These are phyloP conservation scores for Macquaria australasica DNA, from an alignment of 2,113 vertebrate genomes.

Conservation along the genomic window DNA sequence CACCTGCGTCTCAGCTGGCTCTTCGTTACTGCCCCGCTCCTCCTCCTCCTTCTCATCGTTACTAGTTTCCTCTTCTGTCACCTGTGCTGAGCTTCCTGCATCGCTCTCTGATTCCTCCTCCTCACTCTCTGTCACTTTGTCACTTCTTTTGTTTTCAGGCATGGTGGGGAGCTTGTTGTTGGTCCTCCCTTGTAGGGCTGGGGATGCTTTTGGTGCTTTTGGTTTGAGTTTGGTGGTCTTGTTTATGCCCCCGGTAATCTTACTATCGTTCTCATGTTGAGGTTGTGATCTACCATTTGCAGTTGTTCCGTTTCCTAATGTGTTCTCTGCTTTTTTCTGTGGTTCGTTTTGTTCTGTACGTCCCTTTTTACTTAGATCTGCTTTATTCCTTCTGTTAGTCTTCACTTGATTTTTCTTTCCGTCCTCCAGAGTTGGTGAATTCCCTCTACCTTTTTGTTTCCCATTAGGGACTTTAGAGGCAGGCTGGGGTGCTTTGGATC, in stretches of 20 bases:
- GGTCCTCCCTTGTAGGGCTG: slow-evolving; percentile 10
- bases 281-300: neutral
- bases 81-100: slow-evolving; percentile 55
- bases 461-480: slow-evolving; percentile 16
- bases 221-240: slow-evolving; percentile 58
- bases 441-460: slow-evolving; percentile 46
- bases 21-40: slow-evolving; percentile 51
- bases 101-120: slow-evolving; percentile 57
- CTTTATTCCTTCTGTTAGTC: slow-evolving; percentile 30
- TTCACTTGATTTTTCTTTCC: slow-evolving; percentile 38
- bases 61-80: slow-evolving; percentile 48
- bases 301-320: slow-evolving; percentile 2
- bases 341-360: slow-evolving; percentile 12
- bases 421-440: slow-evolving; percentile 16
- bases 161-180: slow-evolving; percentile 44
- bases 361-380: slow-evolving; percentile 22
- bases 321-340: slow-evolving; percentile 31
- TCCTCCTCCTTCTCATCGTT: slow-evolving; percentile 62
- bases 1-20: slow-evolving; percentile 51
- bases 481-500: slow-evolving; percentile 34
- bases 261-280: slow-evolving; percentile 28
- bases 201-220: slow-evolving; percentile 39
- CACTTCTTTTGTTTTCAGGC: slow-evolving; percentile 36
- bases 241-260: slow-evolving; percentile 11
- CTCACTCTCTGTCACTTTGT: slow-evolving; percentile 50